Evolutionary conservation across 2,113 vertebrate species (phyloP).

Genomic region (Dendrocopos noguchii): DNA sequence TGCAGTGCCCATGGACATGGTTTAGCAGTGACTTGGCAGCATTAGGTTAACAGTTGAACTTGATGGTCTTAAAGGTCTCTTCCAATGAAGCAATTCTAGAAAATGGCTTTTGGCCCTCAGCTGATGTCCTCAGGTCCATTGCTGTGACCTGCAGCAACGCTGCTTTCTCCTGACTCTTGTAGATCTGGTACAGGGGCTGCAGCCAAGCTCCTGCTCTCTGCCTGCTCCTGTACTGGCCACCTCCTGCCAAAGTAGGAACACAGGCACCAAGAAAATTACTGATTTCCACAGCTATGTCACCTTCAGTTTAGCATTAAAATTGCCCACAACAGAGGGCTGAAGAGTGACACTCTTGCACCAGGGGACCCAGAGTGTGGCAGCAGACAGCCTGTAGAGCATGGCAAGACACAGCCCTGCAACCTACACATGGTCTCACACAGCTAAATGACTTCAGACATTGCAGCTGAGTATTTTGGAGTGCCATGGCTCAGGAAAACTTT

Average conservation of each 20-base stretch:
- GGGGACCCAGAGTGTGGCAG: neutral
- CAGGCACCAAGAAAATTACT: neutral
- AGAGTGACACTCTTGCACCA: neutral
- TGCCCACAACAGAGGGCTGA: neutral
- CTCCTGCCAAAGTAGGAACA: neutral
- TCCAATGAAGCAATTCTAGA: too few species aligned
- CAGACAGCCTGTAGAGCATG: neutral
- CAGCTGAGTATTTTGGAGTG: neutral
- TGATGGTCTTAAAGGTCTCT: too few species aligned
- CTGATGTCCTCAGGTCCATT: neutral
- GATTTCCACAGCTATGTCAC: neutral
- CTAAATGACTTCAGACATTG: neutral
- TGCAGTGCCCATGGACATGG: too few species aligned
- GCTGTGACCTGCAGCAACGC: too few species aligned
- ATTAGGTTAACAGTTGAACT: too few species aligned
- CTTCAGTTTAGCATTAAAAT: neutral
- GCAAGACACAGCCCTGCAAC: rapidly evolving
- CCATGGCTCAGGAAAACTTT: neutral
- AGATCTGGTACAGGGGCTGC: neutral
- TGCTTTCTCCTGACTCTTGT: neutral
- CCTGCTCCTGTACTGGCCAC: neutral
- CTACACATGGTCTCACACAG: rapidly evolving
- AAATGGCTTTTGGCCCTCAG: neutral
- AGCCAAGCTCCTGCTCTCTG: neutral
- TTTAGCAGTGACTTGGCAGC: too few species aligned